phyloP scores from a whole-genome alignment of 2,113 vertebrate genomes.

The Uria aalge region DNA sequence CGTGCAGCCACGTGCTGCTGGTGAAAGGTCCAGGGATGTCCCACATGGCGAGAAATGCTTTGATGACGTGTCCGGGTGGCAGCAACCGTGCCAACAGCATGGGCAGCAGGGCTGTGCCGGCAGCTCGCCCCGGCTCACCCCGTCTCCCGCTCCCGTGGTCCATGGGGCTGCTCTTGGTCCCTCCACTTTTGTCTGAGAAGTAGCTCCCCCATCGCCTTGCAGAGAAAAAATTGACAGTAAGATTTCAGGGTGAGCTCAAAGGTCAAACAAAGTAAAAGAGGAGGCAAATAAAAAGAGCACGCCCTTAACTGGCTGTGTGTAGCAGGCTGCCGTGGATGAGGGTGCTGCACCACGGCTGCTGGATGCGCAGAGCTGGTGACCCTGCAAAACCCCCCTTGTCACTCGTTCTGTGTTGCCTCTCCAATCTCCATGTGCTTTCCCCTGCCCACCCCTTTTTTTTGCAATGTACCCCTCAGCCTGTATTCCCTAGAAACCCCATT shows the following conservation, averaged over 20 bases:
- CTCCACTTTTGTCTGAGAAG: not conserved
- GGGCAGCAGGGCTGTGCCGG: not conserved
- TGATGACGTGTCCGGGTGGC: not conserved
- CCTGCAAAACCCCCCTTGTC: not conserved
- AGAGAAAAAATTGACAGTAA: not conserved
- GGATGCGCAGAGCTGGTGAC: not conserved
- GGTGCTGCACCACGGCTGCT: not conserved
- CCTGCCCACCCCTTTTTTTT: not conserved
- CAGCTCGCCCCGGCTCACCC: not conserved
- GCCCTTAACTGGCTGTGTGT: not conserved
- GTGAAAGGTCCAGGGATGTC: not conserved
- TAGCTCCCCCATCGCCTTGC: accelerated
- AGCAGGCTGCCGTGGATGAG: not conserved
- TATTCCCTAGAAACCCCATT: not conserved
- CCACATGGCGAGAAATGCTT: not conserved
- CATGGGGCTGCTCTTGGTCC: accelerated
- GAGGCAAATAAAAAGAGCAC: not conserved
- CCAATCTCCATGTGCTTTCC: not conserved
- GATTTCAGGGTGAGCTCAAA: not conserved
- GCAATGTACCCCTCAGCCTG: not conserved
- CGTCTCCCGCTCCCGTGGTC: accelerated
- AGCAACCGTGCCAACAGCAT: accelerated
- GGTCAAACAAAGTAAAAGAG: not conserved
- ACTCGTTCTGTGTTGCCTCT: not conserved
- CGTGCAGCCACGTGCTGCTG: not conserved